These are phyloP conservation scores for Parnassius apollo DNA, from an alignment of 2,888 invertebrate species.

Conservation along the genomic window DNA sequence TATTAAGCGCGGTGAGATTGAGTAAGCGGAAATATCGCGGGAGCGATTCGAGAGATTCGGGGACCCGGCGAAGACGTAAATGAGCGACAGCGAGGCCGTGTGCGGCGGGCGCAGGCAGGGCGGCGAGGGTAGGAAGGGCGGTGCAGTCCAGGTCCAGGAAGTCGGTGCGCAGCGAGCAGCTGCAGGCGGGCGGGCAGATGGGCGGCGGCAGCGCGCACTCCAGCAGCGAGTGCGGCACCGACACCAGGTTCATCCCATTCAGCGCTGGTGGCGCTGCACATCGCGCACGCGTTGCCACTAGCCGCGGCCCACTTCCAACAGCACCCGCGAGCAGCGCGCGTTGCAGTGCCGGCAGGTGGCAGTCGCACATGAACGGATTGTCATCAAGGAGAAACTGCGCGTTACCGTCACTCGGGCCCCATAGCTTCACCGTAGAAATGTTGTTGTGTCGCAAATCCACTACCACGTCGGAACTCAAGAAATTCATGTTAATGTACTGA, in stretches of 20 bases:
- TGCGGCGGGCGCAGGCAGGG: neutral
- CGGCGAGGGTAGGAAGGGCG: neutral
- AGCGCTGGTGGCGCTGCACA: slow-evolving; percentile 22
- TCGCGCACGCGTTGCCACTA: slow-evolving; percentile 17
- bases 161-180: slow-evolving; percentile 18
- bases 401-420: neutral
- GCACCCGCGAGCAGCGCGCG: slow-evolving; percentile 27
- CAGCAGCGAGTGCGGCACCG: slow-evolving; percentile 15
- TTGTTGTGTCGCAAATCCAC: slow-evolving; percentile 43
- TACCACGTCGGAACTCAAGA: slow-evolving; percentile 14
- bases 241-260: slow-evolving; percentile 19
- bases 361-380: slow-evolving; percentile 50
- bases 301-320: slow-evolving; percentile 2
- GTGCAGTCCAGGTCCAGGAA: slow-evolving; percentile 11
- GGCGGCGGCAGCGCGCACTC: slow-evolving; percentile 17
- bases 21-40: slow-evolving; percentile 22
- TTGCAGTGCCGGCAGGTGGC: slow-evolving; percentile 35
- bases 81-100: slow-evolving; percentile 2
- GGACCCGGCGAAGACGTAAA: slow-evolving; percentile 15
- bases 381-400: slow-evolving; percentile 36
- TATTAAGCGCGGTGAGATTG: slow-evolving; percentile 31
- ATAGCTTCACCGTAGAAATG: slow-evolving; percentile 33
- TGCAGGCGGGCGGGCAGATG: slow-evolving; percentile 26
- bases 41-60: slow-evolving; percentile 1
- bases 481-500: slow-evolving; percentile 29